Conservation (phyloP, 2,113 vertebrate genomes). For the Sturnus vulgaris region DNA sequence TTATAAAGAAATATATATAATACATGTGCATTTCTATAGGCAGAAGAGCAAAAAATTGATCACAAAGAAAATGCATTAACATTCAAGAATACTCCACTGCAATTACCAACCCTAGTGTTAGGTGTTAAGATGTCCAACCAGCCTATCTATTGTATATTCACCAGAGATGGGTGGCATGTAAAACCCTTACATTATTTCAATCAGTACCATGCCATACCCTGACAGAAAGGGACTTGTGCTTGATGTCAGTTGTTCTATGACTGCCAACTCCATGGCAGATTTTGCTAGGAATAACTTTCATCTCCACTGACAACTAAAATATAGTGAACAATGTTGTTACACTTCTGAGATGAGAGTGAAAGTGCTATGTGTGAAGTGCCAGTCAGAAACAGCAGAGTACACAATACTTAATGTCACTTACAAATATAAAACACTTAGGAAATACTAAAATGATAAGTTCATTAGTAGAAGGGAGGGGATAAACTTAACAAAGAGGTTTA, state of each 20-base stretch:
- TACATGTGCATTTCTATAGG: background rate
- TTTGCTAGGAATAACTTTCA: constrained; percentile 8
- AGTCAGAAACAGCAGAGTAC: background rate
- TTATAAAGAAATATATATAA: background rate
- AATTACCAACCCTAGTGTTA: background rate
- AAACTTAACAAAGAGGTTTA: background rate
- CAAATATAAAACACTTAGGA: background rate
- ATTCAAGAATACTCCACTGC: background rate
- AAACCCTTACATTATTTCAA: background rate
- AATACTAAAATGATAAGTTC: background rate
- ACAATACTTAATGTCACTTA: background rate
- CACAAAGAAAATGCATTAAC: background rate
- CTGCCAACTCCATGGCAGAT: constrained; percentile 28
- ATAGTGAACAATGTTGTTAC: background rate
- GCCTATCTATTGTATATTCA: background rate
- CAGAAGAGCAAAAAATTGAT: background rate
- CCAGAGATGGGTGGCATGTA: background rate
- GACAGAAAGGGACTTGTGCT: background rate
- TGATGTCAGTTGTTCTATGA: background rate
- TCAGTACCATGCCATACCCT: background rate
- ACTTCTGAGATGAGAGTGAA: background rate
- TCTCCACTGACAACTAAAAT: constrained; percentile 20
- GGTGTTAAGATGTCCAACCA: background rate
- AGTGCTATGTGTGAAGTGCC: background rate
- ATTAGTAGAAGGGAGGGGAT: background rate